Evolutionary conservation across 2,888 invertebrate genomes (phyloP), one percentile per base, ranked within the genome.

Genomic region (Cenopis cana): DNA sequence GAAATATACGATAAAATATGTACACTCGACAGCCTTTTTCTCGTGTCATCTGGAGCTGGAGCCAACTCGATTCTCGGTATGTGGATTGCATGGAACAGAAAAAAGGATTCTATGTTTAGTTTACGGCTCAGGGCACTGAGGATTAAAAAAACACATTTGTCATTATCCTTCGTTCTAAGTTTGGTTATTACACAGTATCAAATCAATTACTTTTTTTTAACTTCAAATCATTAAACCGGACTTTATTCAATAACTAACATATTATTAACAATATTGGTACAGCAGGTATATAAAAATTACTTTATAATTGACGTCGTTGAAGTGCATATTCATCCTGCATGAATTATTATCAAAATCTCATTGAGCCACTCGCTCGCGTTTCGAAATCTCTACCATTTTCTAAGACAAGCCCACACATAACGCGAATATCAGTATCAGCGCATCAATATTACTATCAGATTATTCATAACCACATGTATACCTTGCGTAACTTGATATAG

Each of bases 401-500:
- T 14, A 38, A 64, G 64, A 68, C 71, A 68, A 68, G 69, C 67
- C 49, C 29, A 41, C 29, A 41, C 36, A 20, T 59, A 36, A 57
- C 69, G 70, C 70, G 60, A 65, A 68, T 74, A 69, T 73, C 61
- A 70, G 68, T 64, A 73, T 74, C 73, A 71, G 77, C 60, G 69
- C 73, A 69, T 78, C 64, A 69, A 75, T 70, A 75, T 79, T 79
- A 79, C 74, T 73, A 74, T 79, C 73, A 73, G 69, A 75, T 75
- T 70, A 59, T 71, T 69, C 73, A 72, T 69, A 71, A 66, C 57
- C 68, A 49, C 62, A 75, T 74, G 46, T 46, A 33, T 46, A 61
- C 59, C 64, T 82, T 85, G 83, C 83, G 80, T 82, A 83, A 86
- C 77, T 74, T 76, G 76, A 82, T 84, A 81, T 78, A 76, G 74